phyloP scores from a whole-genome alignment of 2,888 invertebrate genomes.

The Platycheirus albimanus region DNA sequence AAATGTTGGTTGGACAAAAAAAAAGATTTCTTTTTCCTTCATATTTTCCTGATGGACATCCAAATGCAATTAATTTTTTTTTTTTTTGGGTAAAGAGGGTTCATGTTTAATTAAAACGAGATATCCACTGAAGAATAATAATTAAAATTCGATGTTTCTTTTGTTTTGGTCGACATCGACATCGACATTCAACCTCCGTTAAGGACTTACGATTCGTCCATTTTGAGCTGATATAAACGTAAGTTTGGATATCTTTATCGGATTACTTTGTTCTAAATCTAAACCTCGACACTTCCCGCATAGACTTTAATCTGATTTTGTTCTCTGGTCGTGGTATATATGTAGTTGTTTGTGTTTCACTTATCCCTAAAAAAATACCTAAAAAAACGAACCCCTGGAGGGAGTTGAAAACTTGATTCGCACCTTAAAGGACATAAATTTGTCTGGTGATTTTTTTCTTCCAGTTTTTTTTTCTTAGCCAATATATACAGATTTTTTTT shows the following conservation, averaged over 20 bases:
- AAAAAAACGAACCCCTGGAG: conserved; percentile 12
- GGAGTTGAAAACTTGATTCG: conserved; percentile 50
- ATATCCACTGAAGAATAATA: conserved; percentile 8
- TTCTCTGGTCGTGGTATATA: conserved; percentile 20
- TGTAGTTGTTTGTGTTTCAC: conserved; percentile 14
- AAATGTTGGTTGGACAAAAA: too few species aligned
- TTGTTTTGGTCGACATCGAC: too few species aligned
- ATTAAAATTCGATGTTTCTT: conserved; percentile 30
- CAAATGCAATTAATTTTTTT: conserved; percentile 61
- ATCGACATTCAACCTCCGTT: too few species aligned
- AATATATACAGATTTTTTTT: neutral
- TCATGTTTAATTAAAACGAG: conserved; percentile 65
- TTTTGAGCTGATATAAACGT: conserved; percentile 10
- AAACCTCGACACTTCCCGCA: conserved; percentile 20
- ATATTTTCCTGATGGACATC: conserved; percentile 25
- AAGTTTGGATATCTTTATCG: conserved; percentile 26
- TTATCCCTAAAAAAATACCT: conserved; percentile 11
- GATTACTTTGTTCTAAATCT: conserved; percentile 41
- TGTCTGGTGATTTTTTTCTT: conserved; percentile 55
- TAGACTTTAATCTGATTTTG: conserved; percentile 30
- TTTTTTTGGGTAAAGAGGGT: conserved; percentile 35
- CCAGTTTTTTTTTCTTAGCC: neutral
- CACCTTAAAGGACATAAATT: conserved; percentile 70
- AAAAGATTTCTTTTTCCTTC: too few species aligned
- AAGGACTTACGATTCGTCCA: conserved; percentile 16